Evolutionary conservation across 2,113 vertebrate species (phyloP).

Genomic region (Notarius lentiginosus): DNA sequence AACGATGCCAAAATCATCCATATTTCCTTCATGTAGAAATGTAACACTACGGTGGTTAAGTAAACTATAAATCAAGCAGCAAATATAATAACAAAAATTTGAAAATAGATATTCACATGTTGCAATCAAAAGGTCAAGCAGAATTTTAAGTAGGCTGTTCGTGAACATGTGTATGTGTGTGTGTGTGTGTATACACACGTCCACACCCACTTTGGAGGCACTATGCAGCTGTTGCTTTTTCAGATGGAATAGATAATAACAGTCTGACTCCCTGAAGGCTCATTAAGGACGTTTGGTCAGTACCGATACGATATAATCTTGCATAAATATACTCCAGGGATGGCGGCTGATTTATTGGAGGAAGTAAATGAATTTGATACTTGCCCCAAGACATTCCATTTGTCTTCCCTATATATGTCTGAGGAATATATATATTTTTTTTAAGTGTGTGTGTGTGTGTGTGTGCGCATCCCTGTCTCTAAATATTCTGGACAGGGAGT

Average conservation of each 20-base stretch:
- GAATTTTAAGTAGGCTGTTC: conserved; percentile 1
- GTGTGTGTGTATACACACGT: conserved; percentile 8
- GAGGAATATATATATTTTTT: background rate
- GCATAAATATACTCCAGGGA: conserved; percentile 68
- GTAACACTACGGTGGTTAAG: background rate
- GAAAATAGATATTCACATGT: background rate
- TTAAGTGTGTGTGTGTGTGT: conserved; percentile 10
- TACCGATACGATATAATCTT: conserved; percentile 71
- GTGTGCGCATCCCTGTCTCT: conserved; percentile 28
- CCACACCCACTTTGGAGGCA: conserved; percentile 27
- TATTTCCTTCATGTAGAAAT: background rate
- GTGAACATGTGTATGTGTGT: background rate
- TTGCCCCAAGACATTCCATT: conserved; percentile 43
- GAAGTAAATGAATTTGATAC: conserved; percentile 60
- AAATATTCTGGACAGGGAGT: conserved; percentile 45
- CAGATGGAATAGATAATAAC: conserved; percentile 66
- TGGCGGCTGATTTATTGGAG: conserved; percentile 51
- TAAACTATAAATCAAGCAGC: background rate
- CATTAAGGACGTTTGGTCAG: conserved; percentile 70
- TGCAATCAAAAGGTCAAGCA: conserved; percentile 16
- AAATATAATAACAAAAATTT: background rate
- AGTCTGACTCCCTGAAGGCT: conserved; percentile 64
- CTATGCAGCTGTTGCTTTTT: conserved; percentile 65
- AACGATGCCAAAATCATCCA: conserved; percentile 7
- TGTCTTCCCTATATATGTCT: conserved; percentile 47